These are phyloP conservation scores for Chymomyza caudatula DNA, from an alignment of 2,888 invertebrate species.

Conservation along the genomic window DNA sequence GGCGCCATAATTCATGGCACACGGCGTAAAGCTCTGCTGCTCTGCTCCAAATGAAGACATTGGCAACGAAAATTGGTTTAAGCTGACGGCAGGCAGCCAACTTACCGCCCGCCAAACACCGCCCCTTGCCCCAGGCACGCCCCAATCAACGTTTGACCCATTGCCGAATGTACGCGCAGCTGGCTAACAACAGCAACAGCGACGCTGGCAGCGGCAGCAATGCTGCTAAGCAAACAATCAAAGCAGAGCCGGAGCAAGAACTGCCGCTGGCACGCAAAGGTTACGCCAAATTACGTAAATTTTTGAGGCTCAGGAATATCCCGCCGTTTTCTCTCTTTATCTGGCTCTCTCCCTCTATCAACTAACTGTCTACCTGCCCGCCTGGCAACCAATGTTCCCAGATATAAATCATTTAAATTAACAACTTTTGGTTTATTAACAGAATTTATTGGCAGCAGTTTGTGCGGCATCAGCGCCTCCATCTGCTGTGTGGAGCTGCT, in stretches of 20 bases:
- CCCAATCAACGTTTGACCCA: constrained; percentile 13
- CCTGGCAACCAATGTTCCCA: constrained; percentile 10
- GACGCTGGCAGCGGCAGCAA: neutral
- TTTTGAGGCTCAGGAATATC: constrained; percentile 66
- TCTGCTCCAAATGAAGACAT: constrained; percentile 64
- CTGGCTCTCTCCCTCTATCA: neutral
- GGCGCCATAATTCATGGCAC: constrained; percentile 67
- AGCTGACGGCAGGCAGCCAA: constrained; percentile 57
- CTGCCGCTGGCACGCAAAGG: constrained; percentile 39
- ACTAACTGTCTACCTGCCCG: constrained; percentile 3
- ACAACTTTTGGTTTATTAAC: constrained; percentile 76
- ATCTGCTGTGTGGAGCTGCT: constrained; percentile 41
- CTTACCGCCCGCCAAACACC: neutral
- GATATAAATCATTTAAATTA: constrained; percentile 77
- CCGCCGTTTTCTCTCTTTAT: constrained; percentile 10
- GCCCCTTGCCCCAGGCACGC: constrained; percentile 9
- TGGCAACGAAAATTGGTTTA: constrained; percentile 71
- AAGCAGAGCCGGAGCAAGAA: constrained; percentile 19
- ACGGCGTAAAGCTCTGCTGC: constrained; percentile 45
- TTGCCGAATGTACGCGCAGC: neutral
- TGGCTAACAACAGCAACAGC: constrained; percentile 20
- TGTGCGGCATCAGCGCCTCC: constrained; percentile 62
- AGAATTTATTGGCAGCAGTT: constrained; percentile 74
- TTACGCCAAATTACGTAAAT: constrained; percentile 71
- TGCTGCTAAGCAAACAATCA: constrained; percentile 42